Base-by-base conservation (phyloP, 2,888 invertebrate species). In the Lasioglossum lativentre region DNA sequence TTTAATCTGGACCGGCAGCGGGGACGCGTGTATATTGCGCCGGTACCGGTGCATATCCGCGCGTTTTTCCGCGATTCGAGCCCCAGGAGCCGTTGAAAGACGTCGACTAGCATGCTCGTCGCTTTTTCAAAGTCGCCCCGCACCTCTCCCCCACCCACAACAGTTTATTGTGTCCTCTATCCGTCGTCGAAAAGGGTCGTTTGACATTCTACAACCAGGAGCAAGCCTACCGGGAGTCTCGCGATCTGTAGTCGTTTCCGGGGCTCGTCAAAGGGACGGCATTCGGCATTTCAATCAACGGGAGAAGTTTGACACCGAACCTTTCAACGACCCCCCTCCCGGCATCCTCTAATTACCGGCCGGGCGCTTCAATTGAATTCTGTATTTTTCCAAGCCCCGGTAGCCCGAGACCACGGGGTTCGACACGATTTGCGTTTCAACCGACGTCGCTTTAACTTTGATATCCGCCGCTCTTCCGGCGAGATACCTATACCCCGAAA, bases 1-100 rank as follows among this genome's bases (percentile, higher is more conserved):
- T 93, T 93, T 93, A 92, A 93, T 93, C 92, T 90, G 91, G 90
- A 89, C 88, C 88, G 90, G 88, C 90, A 76, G 3, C 52, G 5
- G 59, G 85, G 80, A 87, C 89, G 83, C 78, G 83, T 86, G 89
- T 87, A 87, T 89, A 89, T 88, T 90, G 85, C 85, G 83, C 82
- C 82, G 80, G n/a, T 75, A 77, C n/a, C 56, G 70, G 71, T 47
- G 81, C 59, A 70, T 76, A 77, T 84, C 59, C 66, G 34, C 52
- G 59, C 38, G 66, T 77, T 83, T 85, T 42, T 75, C 74, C 73
- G 30, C 59, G 70, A 59, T 68, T 38, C 59, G 12, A 42, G 42
- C 71, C 40, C 14, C 38, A 8, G 42, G 56, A 12, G 3, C n/a
- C 47, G 14, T 23, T 68, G 59, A 74, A 72, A 83, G 40, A 27